These are phyloP conservation scores for Thunnus maccoyii DNA, from an alignment of 2,113 vertebrate genomes.

Conservation along the genomic window DNA sequence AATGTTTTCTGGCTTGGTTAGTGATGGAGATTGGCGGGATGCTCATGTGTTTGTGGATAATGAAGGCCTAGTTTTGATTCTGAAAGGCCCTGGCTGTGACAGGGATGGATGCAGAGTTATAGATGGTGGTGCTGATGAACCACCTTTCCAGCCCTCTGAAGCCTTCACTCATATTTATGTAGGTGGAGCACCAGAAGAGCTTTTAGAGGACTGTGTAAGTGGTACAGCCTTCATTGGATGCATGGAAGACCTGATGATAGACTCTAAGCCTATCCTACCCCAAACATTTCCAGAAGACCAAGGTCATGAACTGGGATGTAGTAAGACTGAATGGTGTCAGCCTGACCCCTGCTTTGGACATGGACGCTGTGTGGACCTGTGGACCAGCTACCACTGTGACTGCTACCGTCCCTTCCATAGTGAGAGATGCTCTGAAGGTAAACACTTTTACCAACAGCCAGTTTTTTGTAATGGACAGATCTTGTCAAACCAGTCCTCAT, in stretches of 20 bases:
- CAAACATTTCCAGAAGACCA: conserved; percentile 57
- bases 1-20: conserved; percentile 73
- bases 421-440: conserved; percentile 87
- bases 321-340: conserved; percentile 88
- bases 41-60: conserved; percentile 70
- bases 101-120: conserved; percentile 78
- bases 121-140: conserved; percentile 44
- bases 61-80: conserved; percentile 81
- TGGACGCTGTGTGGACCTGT: conserved; percentile 90
- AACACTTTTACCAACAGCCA: conserved; percentile 44
- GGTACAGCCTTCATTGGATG: conserved; percentile 88
- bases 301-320: conserved; percentile 82
- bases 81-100: conserved; percentile 82
- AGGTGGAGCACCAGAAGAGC: conserved; percentile 82
- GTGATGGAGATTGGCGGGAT: conserved; percentile 90
- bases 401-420: conserved; percentile 89
- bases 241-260: conserved; percentile 89
- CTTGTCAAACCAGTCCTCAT: neutral
- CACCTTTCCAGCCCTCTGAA: conserved; percentile 53
- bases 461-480: neutral
- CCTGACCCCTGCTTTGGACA: conserved; percentile 86
- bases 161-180: conserved; percentile 72
- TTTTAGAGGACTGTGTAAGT: conserved; percentile 72
- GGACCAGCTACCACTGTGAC: conserved; percentile 89
- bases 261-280: conserved; percentile 83